phyloP scores from a whole-genome alignment of 2,113 vertebrate species.

The Calypte anna region DNA sequence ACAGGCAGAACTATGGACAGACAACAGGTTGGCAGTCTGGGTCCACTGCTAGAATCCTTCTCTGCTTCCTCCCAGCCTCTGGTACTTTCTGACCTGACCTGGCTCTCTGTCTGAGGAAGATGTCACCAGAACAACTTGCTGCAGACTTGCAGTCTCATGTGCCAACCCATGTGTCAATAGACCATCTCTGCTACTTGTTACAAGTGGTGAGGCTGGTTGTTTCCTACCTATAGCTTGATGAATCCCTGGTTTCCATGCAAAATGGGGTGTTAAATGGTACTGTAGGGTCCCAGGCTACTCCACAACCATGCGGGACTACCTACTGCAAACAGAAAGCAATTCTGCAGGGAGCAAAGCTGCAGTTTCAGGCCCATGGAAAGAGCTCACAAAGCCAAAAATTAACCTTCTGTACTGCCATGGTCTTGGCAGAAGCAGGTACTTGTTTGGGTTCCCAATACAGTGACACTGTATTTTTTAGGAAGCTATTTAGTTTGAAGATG shows the following conservation, averaged over 20 bases:
- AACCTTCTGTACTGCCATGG: not conserved
- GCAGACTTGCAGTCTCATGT: not conserved
- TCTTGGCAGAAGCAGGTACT: not conserved
- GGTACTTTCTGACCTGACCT: not conserved
- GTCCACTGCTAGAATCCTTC: not conserved
- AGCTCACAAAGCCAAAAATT: not conserved
- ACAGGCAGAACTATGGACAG: not conserved
- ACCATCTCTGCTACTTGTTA: accelerated
- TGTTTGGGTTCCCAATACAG: not conserved
- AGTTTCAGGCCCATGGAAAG: not conserved
- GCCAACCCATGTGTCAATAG: not conserved
- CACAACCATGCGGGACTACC: not conserved
- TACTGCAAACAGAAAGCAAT: not conserved
- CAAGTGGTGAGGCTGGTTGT: not conserved
- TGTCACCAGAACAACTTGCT: not conserved
- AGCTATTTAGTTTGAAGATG: not conserved
- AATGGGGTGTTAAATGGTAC: not conserved
- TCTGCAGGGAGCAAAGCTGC: not conserved
- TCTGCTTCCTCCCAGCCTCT: not conserved
- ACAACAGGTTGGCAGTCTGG: not conserved
- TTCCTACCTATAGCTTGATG: not conserved
- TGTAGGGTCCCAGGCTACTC: not conserved
- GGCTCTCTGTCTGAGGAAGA: not conserved
- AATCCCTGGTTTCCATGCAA: not conserved
- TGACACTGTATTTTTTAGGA: not conserved